phyloP scores from a whole-genome alignment of 2,797 vertebrate genomes.

The Percopsis omiscomaycus region DNA sequence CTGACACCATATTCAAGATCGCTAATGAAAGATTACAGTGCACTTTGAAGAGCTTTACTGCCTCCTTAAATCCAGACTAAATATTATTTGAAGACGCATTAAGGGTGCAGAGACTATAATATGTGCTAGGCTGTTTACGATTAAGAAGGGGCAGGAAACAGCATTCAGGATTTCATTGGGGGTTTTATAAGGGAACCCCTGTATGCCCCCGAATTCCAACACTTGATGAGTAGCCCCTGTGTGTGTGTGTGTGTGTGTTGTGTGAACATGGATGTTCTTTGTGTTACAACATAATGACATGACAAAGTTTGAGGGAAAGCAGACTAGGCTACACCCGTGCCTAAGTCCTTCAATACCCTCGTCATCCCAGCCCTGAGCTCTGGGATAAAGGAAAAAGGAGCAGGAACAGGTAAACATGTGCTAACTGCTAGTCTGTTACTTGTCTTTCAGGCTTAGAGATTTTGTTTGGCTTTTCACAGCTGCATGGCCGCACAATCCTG shows the following conservation, averaged over 20 bases:
- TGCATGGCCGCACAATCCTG: constrained; percentile 20
- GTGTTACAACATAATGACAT: constrained; percentile 63
- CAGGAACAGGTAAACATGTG: constrained; percentile 67
- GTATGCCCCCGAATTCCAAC: constrained; percentile 70
- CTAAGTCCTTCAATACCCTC: constrained; percentile 67
- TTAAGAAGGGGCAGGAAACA: constrained; percentile 66
- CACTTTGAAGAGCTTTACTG: constrained; percentile 86
- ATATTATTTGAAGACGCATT: constrained; percentile 86
- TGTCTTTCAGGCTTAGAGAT: constrained; percentile 30
- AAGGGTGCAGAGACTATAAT: constrained; percentile 73
- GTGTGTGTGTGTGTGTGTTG: constrained; percentile 37
- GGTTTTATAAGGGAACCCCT: constrained; percentile 69
- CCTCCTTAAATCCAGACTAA: constrained; percentile 84
- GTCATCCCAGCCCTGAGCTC: constrained; percentile 64
- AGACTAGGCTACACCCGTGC: constrained; percentile 62
- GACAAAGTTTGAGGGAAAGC: constrained; percentile 71
- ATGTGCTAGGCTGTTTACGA: constrained; percentile 77
- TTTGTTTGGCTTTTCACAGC: constrained; percentile 44
- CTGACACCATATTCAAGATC: constrained; percentile 75
- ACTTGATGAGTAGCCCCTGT: constrained; percentile 50
- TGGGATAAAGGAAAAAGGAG: constrained; percentile 69
- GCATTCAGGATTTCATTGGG: constrained; percentile 73
- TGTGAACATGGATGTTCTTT: constrained; percentile 61
- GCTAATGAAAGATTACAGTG: constrained; percentile 83
- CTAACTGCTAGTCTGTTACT: constrained; percentile 61